These are phyloP conservation scores for Cephus rjabovi DNA, from an alignment of 2,888 invertebrate species.

Conservation along the genomic window DNA sequence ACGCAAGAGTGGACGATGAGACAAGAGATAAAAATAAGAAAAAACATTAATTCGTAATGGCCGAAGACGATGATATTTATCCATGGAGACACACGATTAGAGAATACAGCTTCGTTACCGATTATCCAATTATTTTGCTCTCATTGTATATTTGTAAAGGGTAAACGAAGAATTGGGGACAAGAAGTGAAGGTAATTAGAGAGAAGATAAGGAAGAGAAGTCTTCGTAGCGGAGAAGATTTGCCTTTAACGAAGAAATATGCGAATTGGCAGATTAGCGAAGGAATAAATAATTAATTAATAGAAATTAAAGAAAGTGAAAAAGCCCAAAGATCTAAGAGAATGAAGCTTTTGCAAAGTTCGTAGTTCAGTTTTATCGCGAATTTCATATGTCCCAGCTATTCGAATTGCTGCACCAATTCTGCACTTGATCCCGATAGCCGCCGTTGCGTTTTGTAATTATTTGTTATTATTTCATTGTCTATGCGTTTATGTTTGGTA, in stretches of 20 bases:
- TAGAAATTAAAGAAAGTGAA: neutral
- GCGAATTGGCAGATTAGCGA: neutral
- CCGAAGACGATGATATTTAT: slow-evolving; percentile 17
- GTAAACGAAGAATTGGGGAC: slow-evolving; percentile 11
- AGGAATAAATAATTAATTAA: neutral
- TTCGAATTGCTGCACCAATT: slow-evolving; percentile 32
- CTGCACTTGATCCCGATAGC: slow-evolving; percentile 24
- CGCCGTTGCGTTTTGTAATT: slow-evolving; percentile 48
- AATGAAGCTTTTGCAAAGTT: slow-evolving; percentile 15
- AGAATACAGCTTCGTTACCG: slow-evolving; percentile 10
- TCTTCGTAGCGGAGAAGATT: neutral
- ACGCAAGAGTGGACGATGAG: slow-evolving; percentile 20
- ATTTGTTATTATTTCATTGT: slow-evolving; percentile 51
- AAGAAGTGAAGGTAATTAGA: slow-evolving; percentile 20
- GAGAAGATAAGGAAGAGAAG: slow-evolving; percentile 5
- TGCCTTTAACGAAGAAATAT: neutral
- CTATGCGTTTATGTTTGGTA: slow-evolving; percentile 35
- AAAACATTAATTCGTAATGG: slow-evolving; percentile 12
- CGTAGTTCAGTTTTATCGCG: slow-evolving; percentile 9
- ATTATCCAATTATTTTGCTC: neutral
- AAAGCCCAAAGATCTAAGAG: neutral
- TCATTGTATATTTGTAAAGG: slow-evolving; percentile 36
- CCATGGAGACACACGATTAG: neutral
- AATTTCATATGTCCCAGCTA: neutral
- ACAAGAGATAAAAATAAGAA: slow-evolving; percentile 15